Base-by-base conservation (phyloP, 2,797 vertebrate genomes). In the Botia almorhae region DNA sequence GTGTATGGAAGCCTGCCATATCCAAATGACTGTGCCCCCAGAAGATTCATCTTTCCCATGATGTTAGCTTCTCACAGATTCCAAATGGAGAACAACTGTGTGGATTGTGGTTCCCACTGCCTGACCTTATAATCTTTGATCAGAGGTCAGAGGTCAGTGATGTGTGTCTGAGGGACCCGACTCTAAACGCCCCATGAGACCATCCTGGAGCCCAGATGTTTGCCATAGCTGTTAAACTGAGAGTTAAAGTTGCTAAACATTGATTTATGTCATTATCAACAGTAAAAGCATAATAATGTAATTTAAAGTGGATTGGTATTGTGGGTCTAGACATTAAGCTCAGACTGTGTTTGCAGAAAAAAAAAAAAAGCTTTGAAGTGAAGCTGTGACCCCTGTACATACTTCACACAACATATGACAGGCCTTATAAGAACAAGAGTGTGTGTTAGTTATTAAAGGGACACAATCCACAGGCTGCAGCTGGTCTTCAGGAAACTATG, bases 311-410 rank as follows among this genome's bases (percentile, higher is more conserved):
- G 12, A 61, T 39, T 19, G n/a, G n/a, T n/a, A n/a, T n/a, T n/a
- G n/a, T n/a, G n/a, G n/a, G n/a, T n/a, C n/a, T n/a, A n/a, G n/a
- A 33, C 55, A 29, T 78, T 78, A 48, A 17, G 64, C 29, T 74
- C 19, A 61, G n/a, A 55, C 61, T 58, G 50, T 58, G 13, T 74
- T 10, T 83, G 33, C 19, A 74, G 21, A n/a, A n/a, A n/a, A n/a
- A n/a, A n/a, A n/a, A n/a, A n/a, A n/a, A 16, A 56, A 69, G 74
- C 78, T 81, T 51, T 84, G 51, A 81, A 84, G 78, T 69, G 50
- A 7, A 60, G 78, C 83, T 64, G 63, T 56, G 81, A 79, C 78
- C 81, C 50, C 55, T 48, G 68, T 69, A 56, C 75, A 86, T 78
- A 73, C 71, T 74, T 73, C 76, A 67, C 21, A 50, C 76, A 69